phyloP scores from a whole-genome alignment of 2,113 vertebrate species.

The Antennarius striatus region DNA sequence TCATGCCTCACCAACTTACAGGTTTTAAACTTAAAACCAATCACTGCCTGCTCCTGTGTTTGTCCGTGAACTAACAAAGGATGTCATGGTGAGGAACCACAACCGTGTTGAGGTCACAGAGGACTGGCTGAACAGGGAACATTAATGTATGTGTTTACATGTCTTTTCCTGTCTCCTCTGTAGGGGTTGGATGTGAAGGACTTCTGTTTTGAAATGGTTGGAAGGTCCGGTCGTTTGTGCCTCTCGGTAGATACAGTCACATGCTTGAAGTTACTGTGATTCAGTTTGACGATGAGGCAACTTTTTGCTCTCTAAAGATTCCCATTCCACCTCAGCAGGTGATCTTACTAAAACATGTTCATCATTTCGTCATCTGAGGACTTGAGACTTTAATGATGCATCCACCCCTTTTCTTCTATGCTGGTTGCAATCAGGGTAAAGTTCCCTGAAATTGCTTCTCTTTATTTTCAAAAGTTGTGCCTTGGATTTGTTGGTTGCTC shows the following conservation, averaged over 20 bases:
- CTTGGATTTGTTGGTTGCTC: conserved; percentile 57
- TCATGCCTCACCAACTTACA: conserved; percentile 46
- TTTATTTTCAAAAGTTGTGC: conserved; percentile 59
- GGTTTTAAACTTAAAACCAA: conserved; percentile 33
- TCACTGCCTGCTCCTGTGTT: conserved; percentile 55
- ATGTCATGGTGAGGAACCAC: conserved; percentile 12
- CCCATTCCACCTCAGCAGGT: too few species aligned
- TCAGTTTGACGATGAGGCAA: too few species aligned
- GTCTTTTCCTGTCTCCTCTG: conserved; percentile 5
- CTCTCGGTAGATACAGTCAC: too few species aligned
- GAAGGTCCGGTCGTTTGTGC: too few species aligned
- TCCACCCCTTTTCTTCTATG: not conserved
- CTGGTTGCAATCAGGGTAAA: conserved; percentile 18
- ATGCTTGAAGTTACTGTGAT: too few species aligned
- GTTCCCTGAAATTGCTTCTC: conserved; percentile 17
- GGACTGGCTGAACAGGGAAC: not conserved
- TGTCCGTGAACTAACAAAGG: conserved; percentile 36
- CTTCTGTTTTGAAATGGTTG: conserved; percentile 18
- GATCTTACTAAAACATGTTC: too few species aligned
- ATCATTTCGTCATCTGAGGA: too few species aligned
- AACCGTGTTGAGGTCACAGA: conserved; percentile 23
- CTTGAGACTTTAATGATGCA: not conserved
- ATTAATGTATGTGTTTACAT: conserved; percentile 1
- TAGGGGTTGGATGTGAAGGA: not conserved
- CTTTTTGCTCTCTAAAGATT: too few species aligned